Conservation (phyloP, 2,888 invertebrate genomes). For the Lithodes maja region DNA sequence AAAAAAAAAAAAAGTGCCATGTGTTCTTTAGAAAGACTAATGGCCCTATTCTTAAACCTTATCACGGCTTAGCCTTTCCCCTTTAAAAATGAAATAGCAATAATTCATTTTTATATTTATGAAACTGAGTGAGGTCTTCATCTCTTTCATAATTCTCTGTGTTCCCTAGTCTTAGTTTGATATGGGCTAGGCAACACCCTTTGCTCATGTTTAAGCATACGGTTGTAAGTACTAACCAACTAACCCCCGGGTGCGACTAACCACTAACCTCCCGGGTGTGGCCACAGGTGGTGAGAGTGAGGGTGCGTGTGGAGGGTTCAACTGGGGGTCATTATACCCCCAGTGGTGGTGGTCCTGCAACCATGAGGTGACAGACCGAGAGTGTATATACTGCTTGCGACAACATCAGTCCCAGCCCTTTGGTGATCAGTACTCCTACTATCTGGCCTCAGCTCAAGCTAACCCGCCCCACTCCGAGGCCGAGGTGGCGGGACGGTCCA, state of each 20-base stretch:
- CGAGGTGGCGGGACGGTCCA: conserved; percentile 14
- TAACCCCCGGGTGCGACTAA: conserved; percentile 33
- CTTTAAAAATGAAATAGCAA: no score
- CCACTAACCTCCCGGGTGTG: conserved; percentile 42
- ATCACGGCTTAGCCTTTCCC: no score
- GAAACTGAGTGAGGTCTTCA: no score
- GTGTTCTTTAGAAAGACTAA: no score
- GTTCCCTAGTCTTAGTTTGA: background rate
- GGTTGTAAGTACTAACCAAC: background rate
- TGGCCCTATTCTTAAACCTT: no score
- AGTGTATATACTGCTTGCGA: conserved; percentile 71
- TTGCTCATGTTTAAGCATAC: conserved; percentile 23
- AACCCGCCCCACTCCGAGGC: conserved; percentile 48
- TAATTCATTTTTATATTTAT: no score
- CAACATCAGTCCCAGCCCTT: conserved; percentile 69
- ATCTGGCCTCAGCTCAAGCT: conserved; percentile 65
- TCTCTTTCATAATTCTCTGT: no score
- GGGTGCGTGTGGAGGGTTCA: conserved; percentile 67
- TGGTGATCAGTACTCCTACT: conserved; percentile 70
- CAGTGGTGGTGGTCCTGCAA: conserved; percentile 71
- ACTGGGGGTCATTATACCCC: conserved; percentile 70
- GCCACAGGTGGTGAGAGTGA: conserved; percentile 49
- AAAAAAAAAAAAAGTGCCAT: no score
- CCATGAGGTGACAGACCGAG: conserved; percentile 69
- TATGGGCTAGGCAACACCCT: conserved; percentile 23